Base-by-base conservation (phyloP, 2,797 vertebrate genomes). In the Toxotes lorentzi region DNA sequence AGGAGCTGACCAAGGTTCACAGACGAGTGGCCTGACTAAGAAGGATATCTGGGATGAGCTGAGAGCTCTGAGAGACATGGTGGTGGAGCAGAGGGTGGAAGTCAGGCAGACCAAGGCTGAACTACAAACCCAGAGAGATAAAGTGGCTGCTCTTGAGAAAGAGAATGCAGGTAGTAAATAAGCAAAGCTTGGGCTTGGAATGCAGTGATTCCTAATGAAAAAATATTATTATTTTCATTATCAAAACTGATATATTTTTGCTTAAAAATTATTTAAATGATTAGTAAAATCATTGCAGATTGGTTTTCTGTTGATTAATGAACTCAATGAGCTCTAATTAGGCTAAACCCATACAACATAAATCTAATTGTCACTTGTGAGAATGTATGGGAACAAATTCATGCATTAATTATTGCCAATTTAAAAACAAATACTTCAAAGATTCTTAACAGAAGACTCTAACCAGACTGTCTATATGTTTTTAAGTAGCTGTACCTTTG, bases 11-110 rank as follows among this genome's bases (percentile, higher is more conserved):
- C 71, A 65, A 24, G 23, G 66, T 72, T 82, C 56, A 76, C 70
- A 78, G 59, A 64, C 1, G 17, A 60, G 17, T 50, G 41, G 11
- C n/a, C 16, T 43, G 69, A 61, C 64, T 57, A 23, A 4, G 5
- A 17, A 30, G 13, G 51, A 74, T 45, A 58, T 84, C 12, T 73
- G 60, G 57, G 21, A 51, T 65, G 77, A 86, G 61, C 27, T 76
- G 23, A 86, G 64, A 71, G 73, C 57, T 66, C 60, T 53, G 30
- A 82, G 68, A 83, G 53, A 85, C 60, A 53, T 59, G 48, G 5
- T 58, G 51, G 56, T 57, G 66, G 65, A 70, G 12, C 60, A 43
- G 27, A 70, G 12, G 50, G 47, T 75, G 50, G 65, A 82, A 54
- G 23, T 78, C 50, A 76, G 10, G 62, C 62, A 61, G 30, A 47